Evolutionary conservation across 1,140 invertebrate genomes (phyloP).

Genomic region (Hycleus cichorii): DNA sequence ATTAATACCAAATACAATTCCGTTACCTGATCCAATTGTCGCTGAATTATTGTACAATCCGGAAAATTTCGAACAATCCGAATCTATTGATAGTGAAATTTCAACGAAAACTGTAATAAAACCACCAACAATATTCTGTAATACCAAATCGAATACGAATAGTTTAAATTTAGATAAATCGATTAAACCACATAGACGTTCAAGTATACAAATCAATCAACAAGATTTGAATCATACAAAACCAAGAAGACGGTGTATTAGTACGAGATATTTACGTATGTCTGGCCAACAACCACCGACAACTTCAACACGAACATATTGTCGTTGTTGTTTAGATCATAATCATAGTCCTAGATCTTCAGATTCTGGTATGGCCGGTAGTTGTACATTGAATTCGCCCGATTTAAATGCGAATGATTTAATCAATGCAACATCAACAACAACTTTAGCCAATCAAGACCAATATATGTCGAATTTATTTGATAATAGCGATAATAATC

Average conservation of each 20-base stretch:
- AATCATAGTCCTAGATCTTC: slow-evolving; percentile 61
- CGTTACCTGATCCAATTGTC: slow-evolving; percentile 44
- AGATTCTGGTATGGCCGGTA: slow-evolving; percentile 77
- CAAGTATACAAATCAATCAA: slow-evolving; percentile 34
- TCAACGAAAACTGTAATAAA: slow-evolving; percentile 41
- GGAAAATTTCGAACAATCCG: slow-evolving; percentile 22
- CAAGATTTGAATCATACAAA: slow-evolving; percentile 19
- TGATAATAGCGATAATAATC: neutral
- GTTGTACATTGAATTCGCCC: slow-evolving; percentile 61
- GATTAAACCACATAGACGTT: slow-evolving; percentile 25
- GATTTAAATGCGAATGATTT: slow-evolving; percentile 37
- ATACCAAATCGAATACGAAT: slow-evolving; percentile 22
- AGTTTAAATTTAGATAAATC: slow-evolving; percentile 38
- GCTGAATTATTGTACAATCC: slow-evolving; percentile 46
- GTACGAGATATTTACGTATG: slow-evolving; percentile 44
- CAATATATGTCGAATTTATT: neutral
- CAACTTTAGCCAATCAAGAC: too few species aligned
- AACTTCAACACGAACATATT: slow-evolving; percentile 39
- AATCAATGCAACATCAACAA: too few species aligned
- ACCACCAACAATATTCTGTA: slow-evolving; percentile 48
- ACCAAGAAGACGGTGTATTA: slow-evolving; percentile 42
- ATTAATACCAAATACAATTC: slow-evolving; percentile 41
- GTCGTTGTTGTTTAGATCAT: slow-evolving; percentile 52
- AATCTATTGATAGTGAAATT: slow-evolving; percentile 32
- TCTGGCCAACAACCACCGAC: slow-evolving; percentile 6